Base-by-base conservation (phyloP, 2,113 vertebrate species). In the Corythoichthys haematopterus region DNA sequence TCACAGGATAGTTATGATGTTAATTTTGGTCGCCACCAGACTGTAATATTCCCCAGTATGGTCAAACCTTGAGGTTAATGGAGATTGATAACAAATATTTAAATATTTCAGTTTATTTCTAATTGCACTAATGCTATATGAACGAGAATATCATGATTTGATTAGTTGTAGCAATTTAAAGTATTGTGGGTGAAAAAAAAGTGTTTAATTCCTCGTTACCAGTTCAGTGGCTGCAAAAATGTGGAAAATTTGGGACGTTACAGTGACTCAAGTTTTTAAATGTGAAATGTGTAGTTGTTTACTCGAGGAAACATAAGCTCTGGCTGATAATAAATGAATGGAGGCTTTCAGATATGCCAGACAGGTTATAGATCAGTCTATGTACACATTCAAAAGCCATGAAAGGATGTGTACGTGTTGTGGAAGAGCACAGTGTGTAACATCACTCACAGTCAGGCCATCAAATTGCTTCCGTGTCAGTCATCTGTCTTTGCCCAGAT, bases 381-480 rank as follows among this genome's bases (percentile, higher is more conserved):
- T 69, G 35, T 15, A 3, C 58, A 53, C 68, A 52, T 59, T 66
- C 63, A 76, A 40, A 45, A 62, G 46, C 75, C 72, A 69, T 83
- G 79, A 75, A 76, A 58, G 55, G 59, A 43, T 78, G 52, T 52
- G 45, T 75, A 55, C 76, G 73, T 72, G 74, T 59, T 76, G 68
- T 56, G 68, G 64, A 69, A 45, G 45, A 61, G 56, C 43, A 72
- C 68, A 66, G 75, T 55, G 75, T 74, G 72, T 71, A 59, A 58
- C 76, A 84, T 83, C 73, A 75, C 76, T 85, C 71, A 68, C 20
- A 16, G 70, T 65, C 69, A 69, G 65, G 73, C 76, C 70, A 68
- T 78, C 77, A 83, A 85, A 85, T 76, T 70, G 71, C 74, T 51
- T 66, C 71, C 47, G 63, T 71, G 69, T 53, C 71, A 72, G 20